Base-by-base conservation (phyloP, 2,888 invertebrate species). In the Drosophila sordidula region DNA sequence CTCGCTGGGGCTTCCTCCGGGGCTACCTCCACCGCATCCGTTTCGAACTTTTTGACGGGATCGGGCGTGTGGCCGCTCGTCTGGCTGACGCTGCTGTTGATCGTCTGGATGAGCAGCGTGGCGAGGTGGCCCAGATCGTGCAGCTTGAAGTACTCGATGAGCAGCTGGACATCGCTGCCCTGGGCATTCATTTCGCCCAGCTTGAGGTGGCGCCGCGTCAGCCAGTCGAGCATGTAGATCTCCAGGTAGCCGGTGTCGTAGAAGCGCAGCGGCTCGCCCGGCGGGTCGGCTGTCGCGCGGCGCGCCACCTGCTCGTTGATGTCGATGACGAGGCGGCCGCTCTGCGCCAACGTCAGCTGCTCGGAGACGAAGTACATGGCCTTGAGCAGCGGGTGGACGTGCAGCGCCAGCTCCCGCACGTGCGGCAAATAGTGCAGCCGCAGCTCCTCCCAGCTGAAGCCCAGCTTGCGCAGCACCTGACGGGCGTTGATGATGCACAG, bases 291-390 rank as follows among this genome's bases (percentile, higher is more conserved):
- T 0, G 3, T n/a, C 0, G 11, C 22, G 12, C 44, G 46, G 0
- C 49, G 47, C 2, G 41, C 39, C n/a, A 78, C 65, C 55, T 75
- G 65, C 12, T 90, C 87, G 34, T 80, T 80, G 6, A 90, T 64
- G 1, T 73, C 69, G 5, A 88, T 41, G 0, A 91, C 80, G 2
- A 91, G 66, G 4, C 76, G 65, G 0, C 83, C 81, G 0, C 91
- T 89, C 70, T 92, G 89, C 0, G 72, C 72, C 0, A 75, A 65
- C 0, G 89, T 82, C 51, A 94, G 78, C 51, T 91, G 87, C 65
- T 94, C 94, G 64, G 93, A 93, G 14, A 93, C 78, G 3, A 77
- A 57, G 79, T 93, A 94, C 3, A 93, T 75, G 0, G 90, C 90
- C 86, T 94, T 94, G 4, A 93, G 83, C 14, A 92, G 61, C 11